These are phyloP conservation scores for Leptodactylus fallax DNA, from an alignment of 2,797 vertebrate species.

Conservation along the genomic window DNA sequence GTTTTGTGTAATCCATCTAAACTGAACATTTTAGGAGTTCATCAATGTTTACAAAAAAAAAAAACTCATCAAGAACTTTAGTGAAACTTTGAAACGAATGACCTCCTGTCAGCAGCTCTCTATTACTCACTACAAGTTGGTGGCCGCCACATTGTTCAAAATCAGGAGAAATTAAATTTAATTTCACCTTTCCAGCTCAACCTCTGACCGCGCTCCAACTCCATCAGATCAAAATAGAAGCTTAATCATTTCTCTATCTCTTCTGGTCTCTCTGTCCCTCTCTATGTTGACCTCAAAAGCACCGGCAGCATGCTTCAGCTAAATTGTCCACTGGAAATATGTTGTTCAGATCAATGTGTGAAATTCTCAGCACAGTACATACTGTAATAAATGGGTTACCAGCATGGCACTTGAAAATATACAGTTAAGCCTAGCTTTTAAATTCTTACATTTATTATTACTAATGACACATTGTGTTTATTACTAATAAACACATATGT, in stretches of 20 bases:
- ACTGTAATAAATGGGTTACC: slow-evolving; percentile 41
- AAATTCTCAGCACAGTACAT: slow-evolving; percentile 42
- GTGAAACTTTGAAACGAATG: slow-evolving; percentile 57
- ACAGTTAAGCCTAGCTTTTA: neutral
- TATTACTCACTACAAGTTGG: slow-evolving; percentile 21
- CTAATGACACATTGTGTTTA: no score
- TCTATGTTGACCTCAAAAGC: slow-evolving; percentile 53
- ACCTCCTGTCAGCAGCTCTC: slow-evolving; percentile 49
- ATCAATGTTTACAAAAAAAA: slow-evolving; percentile 32
- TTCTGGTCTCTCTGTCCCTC: slow-evolving; percentile 43
- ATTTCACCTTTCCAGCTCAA: slow-evolving; percentile 62
- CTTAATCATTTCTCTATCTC: slow-evolving; percentile 60
- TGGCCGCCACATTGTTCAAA: slow-evolving; percentile 57
- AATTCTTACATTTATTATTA: no score
- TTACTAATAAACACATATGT: no score
- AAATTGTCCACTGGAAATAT: slow-evolving; percentile 57
- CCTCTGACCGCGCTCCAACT: slow-evolving; percentile 62
- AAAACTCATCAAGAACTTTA: slow-evolving; percentile 38
- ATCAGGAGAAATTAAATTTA: slow-evolving; percentile 63
- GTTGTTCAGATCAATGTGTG: slow-evolving; percentile 48
- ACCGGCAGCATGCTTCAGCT: slow-evolving; percentile 52
- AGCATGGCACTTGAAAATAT: slow-evolving; percentile 11
- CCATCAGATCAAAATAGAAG: slow-evolving; percentile 64
- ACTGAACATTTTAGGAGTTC: slow-evolving; percentile 19
- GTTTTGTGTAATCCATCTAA: neutral